Evolutionary conservation across 2,888 invertebrate genomes (phyloP), one percentile per base, ranked within the genome.

Genomic region (Anodontia alba): DNA sequence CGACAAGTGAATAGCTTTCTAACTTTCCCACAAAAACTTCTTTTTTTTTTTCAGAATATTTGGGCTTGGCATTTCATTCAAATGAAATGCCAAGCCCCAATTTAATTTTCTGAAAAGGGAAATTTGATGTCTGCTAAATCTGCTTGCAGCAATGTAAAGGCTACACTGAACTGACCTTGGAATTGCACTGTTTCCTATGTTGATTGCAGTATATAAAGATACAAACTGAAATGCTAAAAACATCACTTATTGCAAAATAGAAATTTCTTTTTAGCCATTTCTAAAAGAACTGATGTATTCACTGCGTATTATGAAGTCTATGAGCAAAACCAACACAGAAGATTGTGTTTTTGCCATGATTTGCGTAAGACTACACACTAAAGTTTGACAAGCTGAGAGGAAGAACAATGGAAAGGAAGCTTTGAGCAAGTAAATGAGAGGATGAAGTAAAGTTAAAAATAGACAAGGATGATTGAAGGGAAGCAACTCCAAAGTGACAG

Each of bases 401-500:
- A 46, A 15, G 46, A 46, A 20, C 3, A 54, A 54, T 54, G 26
- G 23, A 54, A 54, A 26, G 23, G n/a, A n/a, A 54, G 26, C 2
- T 23, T 54, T 54, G 54, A 54, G 54, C 54, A 54, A 54, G 26
- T 3, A 54, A 23, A 54, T 49, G 49, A 49, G 5, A 42, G 49
- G 49, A 49, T 17, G 20, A 49, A 5, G 8, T 12, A 54, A 10
- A 54, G 23, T 12, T 8, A 3, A 54, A 23, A 3, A 26, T 3
- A 54, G 26, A 26, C 5, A 15, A 54, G 23, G 12, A 54, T 54
- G 54, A 54, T 12, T 3, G 23, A n/a, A 62, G 62, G 62, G 62
- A 62, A 20, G 62, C 62, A 62, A 62, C 62, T 62, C 62, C 20
- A 62, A 20, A 31, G 15, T 31, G 20, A 62, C 62, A 62, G 62